Percentiles rank a stretch among this genome's conserved stretches.
These are phyloP conservation scores for Carlito syrichta DNA, from an alignment of 2,113 vertebrate species.

Conservation along the genomic window DNA sequence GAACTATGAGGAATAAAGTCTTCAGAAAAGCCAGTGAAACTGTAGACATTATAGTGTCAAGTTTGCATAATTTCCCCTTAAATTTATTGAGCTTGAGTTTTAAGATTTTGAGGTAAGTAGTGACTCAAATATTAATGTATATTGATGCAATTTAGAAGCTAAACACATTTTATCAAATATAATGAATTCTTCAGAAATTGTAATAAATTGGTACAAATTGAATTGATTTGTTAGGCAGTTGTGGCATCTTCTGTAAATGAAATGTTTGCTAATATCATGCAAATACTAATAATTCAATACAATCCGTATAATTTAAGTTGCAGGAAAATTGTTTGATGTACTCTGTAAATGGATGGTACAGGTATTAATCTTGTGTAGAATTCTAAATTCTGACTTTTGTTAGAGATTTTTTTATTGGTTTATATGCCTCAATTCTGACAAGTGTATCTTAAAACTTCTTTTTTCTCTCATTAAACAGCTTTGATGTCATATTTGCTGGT, in stretches of 20 bases:
- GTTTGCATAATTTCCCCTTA: not conserved
- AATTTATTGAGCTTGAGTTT: not conserved
- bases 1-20: not conserved
- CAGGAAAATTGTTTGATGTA: not conserved
- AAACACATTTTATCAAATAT: not conserved
- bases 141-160: not conserved
- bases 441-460: not conserved
- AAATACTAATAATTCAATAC: not conserved
- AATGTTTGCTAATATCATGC: not conserved
- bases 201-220: not conserved
- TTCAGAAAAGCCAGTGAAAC: not conserved
- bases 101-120: not conserved
- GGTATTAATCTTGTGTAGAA: not conserved
- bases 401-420: not conserved
- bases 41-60: not conserved
- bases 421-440: not conserved
- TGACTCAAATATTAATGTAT: not conserved
- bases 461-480: slow-evolving; percentile 82
- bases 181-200: not conserved
- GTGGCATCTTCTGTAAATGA: not conserved
- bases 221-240: not conserved
- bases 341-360: not conserved
- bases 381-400: slow-evolving; percentile 6
- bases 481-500: slow-evolving; percentile 95
- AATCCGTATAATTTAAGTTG: not conserved